A percentile compares a stretch with the other conserved stretches of the same genome.
These are phyloP conservation scores for Pollenia angustigena DNA, from an alignment of 2,888 invertebrate genomes.

Conservation along the genomic window DNA sequence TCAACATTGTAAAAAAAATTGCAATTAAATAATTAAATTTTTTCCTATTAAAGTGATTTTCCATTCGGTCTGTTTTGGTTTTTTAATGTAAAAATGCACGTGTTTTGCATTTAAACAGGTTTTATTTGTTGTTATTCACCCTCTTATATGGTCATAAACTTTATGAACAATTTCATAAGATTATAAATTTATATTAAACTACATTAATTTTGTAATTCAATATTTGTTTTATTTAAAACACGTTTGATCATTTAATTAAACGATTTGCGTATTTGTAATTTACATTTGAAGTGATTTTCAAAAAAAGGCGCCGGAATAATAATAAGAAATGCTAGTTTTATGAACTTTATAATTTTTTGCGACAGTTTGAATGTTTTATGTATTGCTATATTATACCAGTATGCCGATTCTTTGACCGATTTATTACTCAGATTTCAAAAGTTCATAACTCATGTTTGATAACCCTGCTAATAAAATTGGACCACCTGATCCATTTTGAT, in stretches of 20 bases:
- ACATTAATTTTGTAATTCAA: constrained; percentile 26
- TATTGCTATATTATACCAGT: not conserved
- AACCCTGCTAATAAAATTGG: no score
- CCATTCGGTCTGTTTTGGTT: constrained; percentile 19
- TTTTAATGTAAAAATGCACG: constrained; percentile 46
- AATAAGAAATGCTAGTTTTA: not conserved
- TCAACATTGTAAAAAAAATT: constrained; percentile 40
- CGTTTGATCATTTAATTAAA: constrained; percentile 38
- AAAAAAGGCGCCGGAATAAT: constrained; percentile 33
- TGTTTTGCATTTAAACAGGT: constrained; percentile 69
- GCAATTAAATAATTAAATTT: constrained; percentile 45
- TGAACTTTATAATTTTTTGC: not conserved
- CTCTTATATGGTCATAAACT: constrained; percentile 46
- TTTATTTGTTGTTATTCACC: constrained; percentile 13
- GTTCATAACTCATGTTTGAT: no score
- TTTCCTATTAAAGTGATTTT: constrained; percentile 49
- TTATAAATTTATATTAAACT: constrained; percentile 46
- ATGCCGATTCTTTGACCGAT: no score
- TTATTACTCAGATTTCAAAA: no score
- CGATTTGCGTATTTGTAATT: constrained; percentile 4
- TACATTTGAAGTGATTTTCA: not conserved
- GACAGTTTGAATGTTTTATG: not conserved
- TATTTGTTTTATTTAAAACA: constrained; percentile 39
- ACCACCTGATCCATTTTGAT: no score
- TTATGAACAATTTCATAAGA: constrained; percentile 51